Evolutionary conservation across 1,140 invertebrate genomes (phyloP), one percentile per base, ranked within the genome.

Genomic region (Conus ventricosus): DNA sequence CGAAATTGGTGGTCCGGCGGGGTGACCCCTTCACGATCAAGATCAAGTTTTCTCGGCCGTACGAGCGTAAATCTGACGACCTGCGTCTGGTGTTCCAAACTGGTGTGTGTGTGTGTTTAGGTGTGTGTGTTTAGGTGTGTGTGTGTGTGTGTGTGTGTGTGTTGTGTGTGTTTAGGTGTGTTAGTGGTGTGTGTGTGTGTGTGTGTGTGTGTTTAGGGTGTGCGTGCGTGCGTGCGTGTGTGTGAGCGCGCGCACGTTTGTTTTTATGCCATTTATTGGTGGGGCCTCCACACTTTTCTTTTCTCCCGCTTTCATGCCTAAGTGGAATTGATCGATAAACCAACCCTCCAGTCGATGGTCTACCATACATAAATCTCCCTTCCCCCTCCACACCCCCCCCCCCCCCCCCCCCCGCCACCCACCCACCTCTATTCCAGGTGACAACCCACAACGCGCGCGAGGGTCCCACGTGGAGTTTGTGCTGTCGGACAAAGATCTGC

Each of bases 401-500:
- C 39, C 39, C 39, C 39, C 39, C 3, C 39, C 39, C 39, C 39
- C 39, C 39, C 39, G 0, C 39, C 39, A 0, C 39, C 39, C 39
- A 0, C 39, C 39, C 39, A 0, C 39, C 39, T 3, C 3, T 39
- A 39, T 39, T 39, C 39, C 39, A 39, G 39, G 39, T 39, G 39
- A 39, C 3, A 39, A 39, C 39, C 39, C 97, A 27, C 97, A 96
- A 91, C 97, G 97, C 84, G 97, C 97, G 0, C 97, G 97, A 93
- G 97, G 97, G 6, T 98, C 98, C 0, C 95, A 98, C 23, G 96
- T 97, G 0, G 97, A 97, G 3, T 96, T 97, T 5, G 95, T 98
- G 1, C 94, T 97, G 25, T 96, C 96, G 90, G 76, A 94, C 93
- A 17, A 94, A 94, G 23, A 94, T 91, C 27, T 90, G 94, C 91